These are phyloP conservation scores for Craseonycteris thonglongyai DNA, from an alignment of 2,113 vertebrate species.

Conservation along the genomic window DNA sequence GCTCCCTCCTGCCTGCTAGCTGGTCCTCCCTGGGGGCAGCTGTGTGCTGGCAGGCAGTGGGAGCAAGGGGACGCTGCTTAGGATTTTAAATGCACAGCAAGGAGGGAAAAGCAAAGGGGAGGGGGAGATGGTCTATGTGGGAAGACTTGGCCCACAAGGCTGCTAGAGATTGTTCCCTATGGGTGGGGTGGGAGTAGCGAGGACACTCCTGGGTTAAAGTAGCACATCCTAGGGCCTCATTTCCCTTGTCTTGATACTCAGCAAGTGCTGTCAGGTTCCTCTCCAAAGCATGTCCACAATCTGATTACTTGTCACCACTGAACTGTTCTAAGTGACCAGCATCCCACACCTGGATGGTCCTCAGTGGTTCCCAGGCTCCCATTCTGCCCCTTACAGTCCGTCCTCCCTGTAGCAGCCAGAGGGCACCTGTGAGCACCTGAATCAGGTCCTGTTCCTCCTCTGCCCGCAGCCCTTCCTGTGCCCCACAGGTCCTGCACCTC, in stretches of 20 bases:
- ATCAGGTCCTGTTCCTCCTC: background rate
- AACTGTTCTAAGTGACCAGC: background rate
- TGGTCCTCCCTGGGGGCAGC: slow-evolving; percentile 19
- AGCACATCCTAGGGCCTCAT: background rate
- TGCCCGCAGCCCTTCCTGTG: background rate
- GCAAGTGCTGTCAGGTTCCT: background rate
- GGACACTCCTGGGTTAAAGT: no score
- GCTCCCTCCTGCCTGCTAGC: slow-evolving; percentile 60
- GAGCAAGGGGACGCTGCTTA: background rate
- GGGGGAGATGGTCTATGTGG: accelerated
- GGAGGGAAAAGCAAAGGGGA: background rate
- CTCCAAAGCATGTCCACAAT: background rate
- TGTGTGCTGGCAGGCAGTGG: background rate
- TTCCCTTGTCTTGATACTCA: accelerated
- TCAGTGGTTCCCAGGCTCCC: background rate
- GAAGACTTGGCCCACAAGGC: no score
- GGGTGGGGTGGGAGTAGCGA: background rate
- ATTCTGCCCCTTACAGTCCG: background rate
- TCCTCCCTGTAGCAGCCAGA: background rate
- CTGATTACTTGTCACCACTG: background rate
- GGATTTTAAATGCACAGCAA: background rate
- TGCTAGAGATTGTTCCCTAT: background rate
- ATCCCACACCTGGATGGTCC: background rate
- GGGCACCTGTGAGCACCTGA: accelerated
- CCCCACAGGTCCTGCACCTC: no score